phyloP scores from a whole-genome alignment of 2,113 vertebrate genomes.

The Dasypus novemcinctus region DNA sequence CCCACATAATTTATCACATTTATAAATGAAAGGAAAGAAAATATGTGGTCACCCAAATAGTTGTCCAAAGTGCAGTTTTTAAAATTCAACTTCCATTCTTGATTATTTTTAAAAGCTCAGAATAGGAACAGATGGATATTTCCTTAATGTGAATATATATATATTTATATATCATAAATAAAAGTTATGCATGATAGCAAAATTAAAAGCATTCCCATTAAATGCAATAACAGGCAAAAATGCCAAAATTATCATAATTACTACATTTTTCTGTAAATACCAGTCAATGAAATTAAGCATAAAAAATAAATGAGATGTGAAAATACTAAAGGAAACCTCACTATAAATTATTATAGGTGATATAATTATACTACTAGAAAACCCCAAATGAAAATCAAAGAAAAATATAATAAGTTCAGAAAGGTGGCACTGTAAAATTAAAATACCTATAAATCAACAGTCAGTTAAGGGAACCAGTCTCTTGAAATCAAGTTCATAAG shows the following conservation, averaged over 20 bases:
- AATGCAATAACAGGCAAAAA: not conserved
- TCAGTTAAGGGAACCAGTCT: not conserved
- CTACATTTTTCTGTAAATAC: not conserved
- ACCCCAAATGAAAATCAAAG: not conserved
- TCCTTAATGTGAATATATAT: not conserved
- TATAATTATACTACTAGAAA: not conserved
- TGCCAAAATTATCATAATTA: not conserved
- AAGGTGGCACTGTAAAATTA: not conserved
- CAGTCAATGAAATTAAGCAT: not conserved
- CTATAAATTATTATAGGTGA: not conserved
- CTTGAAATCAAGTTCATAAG: not conserved
- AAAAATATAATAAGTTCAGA: not conserved
- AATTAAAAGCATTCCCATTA: not conserved
- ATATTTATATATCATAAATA: not conserved
- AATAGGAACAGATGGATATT: not conserved
- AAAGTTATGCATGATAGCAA: not conserved
- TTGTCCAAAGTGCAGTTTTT: not conserved
- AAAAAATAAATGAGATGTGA: not conserved
- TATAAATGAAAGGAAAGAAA: constrained; percentile 1
- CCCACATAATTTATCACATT: not conserved
- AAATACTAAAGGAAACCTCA: not conserved
- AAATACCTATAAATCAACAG: not conserved
- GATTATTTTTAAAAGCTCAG: not conserved
- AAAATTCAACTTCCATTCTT: not conserved
- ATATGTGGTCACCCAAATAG: not conserved